Percentiles rank a stretch among this genome's conserved stretches.
phyloP scores from a whole-genome alignment of 2,888 invertebrate genomes.

The Tiphia femorata region DNA sequence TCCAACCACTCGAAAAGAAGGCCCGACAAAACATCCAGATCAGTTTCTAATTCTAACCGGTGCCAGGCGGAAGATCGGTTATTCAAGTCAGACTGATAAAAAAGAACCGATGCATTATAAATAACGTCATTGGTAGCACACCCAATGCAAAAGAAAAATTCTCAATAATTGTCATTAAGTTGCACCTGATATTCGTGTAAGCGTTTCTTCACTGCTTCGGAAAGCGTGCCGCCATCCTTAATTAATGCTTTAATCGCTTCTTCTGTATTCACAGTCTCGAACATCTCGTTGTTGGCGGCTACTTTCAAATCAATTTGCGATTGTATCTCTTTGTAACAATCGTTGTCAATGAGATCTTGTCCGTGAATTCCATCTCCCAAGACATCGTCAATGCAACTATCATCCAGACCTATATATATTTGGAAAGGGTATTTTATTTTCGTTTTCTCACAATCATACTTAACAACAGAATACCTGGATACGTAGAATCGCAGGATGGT shows the following conservation, averaged over 20 bases:
- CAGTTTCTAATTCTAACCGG: constrained; percentile 76
- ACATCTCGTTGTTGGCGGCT: constrained; percentile 49
- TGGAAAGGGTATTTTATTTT: no score
- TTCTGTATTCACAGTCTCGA: constrained; percentile 50
- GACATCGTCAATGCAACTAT: constrained; percentile 66
- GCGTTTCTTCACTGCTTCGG: constrained; percentile 72
- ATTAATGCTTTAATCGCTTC: constrained; percentile 73
- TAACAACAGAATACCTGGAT: constrained; percentile 59
- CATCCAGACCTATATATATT: constrained; percentile 60
- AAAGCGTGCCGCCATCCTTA: constrained; percentile 73
- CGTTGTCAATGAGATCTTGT: constrained; percentile 70
- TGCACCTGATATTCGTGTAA: constrained; percentile 68
- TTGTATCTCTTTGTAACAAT: constrained; percentile 72
- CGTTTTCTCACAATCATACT: no score
- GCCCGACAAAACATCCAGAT: constrained; percentile 74
- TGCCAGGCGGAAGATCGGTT: constrained; percentile 77
- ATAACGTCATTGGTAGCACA: no score
- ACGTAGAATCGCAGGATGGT: constrained; percentile 63
- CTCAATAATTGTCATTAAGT: neutral
- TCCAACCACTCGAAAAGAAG: constrained; percentile 85
- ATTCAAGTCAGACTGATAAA: constrained; percentile 78
- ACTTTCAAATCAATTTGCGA: constrained; percentile 66
- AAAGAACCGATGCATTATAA: neutral
- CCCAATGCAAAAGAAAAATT: neutral
- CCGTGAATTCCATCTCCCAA: constrained; percentile 70